A percentile compares a stretch with the other conserved stretches of the same genome.
These are phyloP conservation scores for Bos javanicus DNA, from an alignment of 2,113 vertebrate species.

Conservation along the genomic window DNA sequence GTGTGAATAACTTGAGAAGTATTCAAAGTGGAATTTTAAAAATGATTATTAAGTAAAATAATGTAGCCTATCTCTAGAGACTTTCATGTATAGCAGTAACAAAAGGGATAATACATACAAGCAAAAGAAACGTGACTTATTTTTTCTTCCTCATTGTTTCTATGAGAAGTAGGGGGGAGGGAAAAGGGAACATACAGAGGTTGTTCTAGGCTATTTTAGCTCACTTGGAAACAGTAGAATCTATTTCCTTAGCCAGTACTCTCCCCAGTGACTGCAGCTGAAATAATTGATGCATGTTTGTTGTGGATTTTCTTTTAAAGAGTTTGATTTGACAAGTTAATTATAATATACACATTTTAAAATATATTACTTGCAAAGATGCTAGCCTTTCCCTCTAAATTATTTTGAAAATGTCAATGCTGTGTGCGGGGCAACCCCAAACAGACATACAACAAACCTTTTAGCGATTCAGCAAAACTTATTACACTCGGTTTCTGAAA, in stretches of 20 bases:
- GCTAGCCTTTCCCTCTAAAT: not conserved
- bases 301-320: not conserved
- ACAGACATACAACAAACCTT: not conserved
- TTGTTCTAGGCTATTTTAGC: not conserved
- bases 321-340: not conserved
- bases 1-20: not conserved
- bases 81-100: not conserved
- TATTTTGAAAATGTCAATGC: not conserved
- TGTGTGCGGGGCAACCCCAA: not conserved
- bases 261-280: not conserved
- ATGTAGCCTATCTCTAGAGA: not conserved
- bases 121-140: not conserved
- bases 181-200: not conserved
- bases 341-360: not conserved
- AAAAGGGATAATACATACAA: not conserved
- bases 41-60: not conserved
- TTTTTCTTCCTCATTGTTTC: not conserved
- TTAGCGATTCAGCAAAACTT: not conserved
- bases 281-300: not conserved
- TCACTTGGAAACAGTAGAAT: not conserved
- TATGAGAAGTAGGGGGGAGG: not conserved
- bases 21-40: slow-evolving; percentile 12
- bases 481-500: not conserved
- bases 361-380: not conserved
- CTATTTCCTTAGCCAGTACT: not conserved